Base-by-base conservation (phyloP, 2,888 invertebrate species). In the Tupiocoris notatus region DNA sequence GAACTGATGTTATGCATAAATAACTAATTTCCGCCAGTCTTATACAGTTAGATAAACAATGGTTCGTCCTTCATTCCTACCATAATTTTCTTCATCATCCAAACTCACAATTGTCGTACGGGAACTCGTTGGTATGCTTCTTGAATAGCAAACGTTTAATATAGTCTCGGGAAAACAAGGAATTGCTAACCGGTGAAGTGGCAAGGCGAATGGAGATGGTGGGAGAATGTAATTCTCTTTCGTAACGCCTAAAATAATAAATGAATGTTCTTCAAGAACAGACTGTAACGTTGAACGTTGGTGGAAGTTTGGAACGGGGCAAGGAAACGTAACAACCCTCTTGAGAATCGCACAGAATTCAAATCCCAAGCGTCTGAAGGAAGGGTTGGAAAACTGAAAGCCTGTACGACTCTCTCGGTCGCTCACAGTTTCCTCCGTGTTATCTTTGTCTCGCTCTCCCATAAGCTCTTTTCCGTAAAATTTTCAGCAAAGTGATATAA, bases 231-330 rank as follows among this genome's bases (percentile, higher is more conserved):
- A 62, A 73, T 73, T 73, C 73, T 73, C 62, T 73, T 63, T 63
- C 73, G 73, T 56, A 73, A 73, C 25, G 62, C 25, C 63, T 73
- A 73, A 73, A 73, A 73, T 73, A 73, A 73, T 63, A 62, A 73
- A 73, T 73, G 73, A 73, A 73, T 62, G 39, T 73, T 73, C 73
- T 63, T 73, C 62, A 62, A 62, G 39, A 61, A 59, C 70, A 70
- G 70, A 70, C 70, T 70, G 58, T 18, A 58, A 70, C 24, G 70
- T 67, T 12, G 39, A 12, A 39, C 39, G 39, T 3, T n/a, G 39
- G 39, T 39, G 39, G 39, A 39, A 39, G 39, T 39, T 12, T 3
- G 39, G 3, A 12, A 39, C 12, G 39, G n/a, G n/a, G 39, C 12
- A 39, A 39, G 70, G 25, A 70, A 59, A 58, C 24, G 70, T 59